Percentiles rank a stretch among this genome's conserved stretches.
These are phyloP conservation scores for Dexiosoma caninum DNA, from an alignment of 2,888 invertebrate species.

Conservation along the genomic window DNA sequence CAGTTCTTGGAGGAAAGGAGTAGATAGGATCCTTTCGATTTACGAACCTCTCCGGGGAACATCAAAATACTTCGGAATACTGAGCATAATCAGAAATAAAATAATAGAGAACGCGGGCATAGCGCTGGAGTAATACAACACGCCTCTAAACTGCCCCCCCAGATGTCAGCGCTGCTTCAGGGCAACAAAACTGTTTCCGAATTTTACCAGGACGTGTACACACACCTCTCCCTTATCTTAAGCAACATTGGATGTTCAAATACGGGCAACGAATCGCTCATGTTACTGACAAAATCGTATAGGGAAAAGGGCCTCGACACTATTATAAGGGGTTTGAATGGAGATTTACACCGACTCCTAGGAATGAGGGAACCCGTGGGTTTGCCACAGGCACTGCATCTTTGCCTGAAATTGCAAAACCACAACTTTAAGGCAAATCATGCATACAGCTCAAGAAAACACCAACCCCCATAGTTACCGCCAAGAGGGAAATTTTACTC, in stretches of 20 bases:
- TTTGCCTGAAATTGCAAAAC: constrained; percentile 1
- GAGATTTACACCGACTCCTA: background rate
- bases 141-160: no score
- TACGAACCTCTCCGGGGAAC: background rate
- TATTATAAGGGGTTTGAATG: constrained; percentile 3
- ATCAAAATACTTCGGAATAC: background rate
- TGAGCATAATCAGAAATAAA: background rate
- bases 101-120: background rate
- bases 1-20: background rate
- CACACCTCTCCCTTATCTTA: no score
- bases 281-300: background rate
- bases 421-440: background rate
- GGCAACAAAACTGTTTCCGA: no score
- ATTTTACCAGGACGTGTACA: no score
- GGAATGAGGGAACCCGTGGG: background rate
- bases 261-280: no score
- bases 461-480: no score
- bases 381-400: background rate
- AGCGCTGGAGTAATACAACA: no score
- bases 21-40: background rate
- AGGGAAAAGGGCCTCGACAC: constrained; percentile 8
- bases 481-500: no score
- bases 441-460: background rate
- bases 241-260: no score
- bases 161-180: no score